These are phyloP conservation scores for Sweltsa coloradensis DNA, from an alignment of 1,140 invertebrate genomes.

Conservation along the genomic window DNA sequence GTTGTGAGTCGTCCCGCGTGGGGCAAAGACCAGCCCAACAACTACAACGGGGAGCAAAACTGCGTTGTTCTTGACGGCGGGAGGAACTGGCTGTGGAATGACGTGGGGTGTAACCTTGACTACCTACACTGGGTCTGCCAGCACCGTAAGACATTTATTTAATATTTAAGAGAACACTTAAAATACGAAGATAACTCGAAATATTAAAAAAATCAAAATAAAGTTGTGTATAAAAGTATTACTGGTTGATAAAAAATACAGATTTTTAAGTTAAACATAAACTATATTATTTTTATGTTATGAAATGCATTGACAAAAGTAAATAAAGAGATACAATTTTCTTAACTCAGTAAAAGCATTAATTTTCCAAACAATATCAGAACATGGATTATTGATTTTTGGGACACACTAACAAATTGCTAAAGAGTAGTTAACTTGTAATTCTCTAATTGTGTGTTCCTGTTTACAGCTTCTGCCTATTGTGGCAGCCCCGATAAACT, in stretches of 20 bases:
- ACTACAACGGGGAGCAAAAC: slow-evolving; percentile 91
- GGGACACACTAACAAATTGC: no score
- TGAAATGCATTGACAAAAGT: no score
- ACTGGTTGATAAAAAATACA: not conserved
- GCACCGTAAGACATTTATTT: slow-evolving; percentile 57
- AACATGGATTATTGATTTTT: no score
- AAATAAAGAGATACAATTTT: no score
- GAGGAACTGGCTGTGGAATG: slow-evolving; percentile 84
- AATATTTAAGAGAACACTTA: not conserved
- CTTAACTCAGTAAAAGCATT: no score
- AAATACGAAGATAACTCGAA: not conserved
- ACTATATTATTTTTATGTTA: no score
- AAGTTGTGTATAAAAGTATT: no score
- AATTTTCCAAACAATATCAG: no score
- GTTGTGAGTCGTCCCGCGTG: slow-evolving; percentile 66
- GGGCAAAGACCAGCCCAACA: slow-evolving; percentile 90
- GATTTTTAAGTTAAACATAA: slow-evolving; percentile 1
- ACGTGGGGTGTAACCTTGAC: slow-evolving; percentile 86
- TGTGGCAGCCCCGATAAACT: slow-evolving; percentile 79
- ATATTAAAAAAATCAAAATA: slow-evolving; percentile 4
- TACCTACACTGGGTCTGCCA: slow-evolving; percentile 89
- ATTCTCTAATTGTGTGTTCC: no score
- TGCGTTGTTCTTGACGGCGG: slow-evolving; percentile 84
- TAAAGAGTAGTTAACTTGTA: no score
- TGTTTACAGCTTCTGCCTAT: slow-evolving; percentile 54